Evolutionary conservation across 2,797 vertebrate species (phyloP), one percentile per base, ranked within the genome.

Genomic region (Petrocephalus schoutedeni): DNA sequence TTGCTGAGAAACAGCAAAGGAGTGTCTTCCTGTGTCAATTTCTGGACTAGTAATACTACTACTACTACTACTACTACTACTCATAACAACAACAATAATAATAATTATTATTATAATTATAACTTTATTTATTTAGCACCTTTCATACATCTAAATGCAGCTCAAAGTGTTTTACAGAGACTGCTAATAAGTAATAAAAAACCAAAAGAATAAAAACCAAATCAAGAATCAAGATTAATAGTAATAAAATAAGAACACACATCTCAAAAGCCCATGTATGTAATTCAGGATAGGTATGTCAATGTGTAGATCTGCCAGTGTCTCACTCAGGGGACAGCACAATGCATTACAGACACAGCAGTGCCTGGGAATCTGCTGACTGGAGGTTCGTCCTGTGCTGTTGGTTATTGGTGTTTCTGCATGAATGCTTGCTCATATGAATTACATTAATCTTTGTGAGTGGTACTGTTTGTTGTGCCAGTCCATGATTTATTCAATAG

Each of bases 331-430:
- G 28, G 64, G 64, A 4, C 7, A 10, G 64, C 64, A 67, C 28
- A 67, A 67, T 67, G 12, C 64, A 71, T 71, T 71, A 71, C 12
- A 32, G 23, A 16, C 21, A 6, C 12, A 49, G 1, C 87, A 67
- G 49, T 54, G 49, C 45, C 87, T 88, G 58, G 23, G 49, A 88
- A 21, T 88, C 87, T 67, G 51, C 51, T 71, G 87, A 88, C 56
- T 85, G 59, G 82, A 45, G 21, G 80, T 51, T 64, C 87, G 19
- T 88, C 41, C 28, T 86, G 59, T 86, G 85, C 80, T 89, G 90
- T 90, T 91, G 89, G 90, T 90, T 89, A 56, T 85, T 93, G 93
- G 94, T 95, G 91, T 94, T 95, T 94, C 93, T 94, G 93, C 93
- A 93, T 95, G 94, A 94, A 92, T 94, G 90, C 90, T 87, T 90